A percentile compares a stretch with the other conserved stretches of the same genome.
phyloP scores from a whole-genome alignment of 2,888 invertebrate genomes.

The Nymphalis c-album region DNA sequence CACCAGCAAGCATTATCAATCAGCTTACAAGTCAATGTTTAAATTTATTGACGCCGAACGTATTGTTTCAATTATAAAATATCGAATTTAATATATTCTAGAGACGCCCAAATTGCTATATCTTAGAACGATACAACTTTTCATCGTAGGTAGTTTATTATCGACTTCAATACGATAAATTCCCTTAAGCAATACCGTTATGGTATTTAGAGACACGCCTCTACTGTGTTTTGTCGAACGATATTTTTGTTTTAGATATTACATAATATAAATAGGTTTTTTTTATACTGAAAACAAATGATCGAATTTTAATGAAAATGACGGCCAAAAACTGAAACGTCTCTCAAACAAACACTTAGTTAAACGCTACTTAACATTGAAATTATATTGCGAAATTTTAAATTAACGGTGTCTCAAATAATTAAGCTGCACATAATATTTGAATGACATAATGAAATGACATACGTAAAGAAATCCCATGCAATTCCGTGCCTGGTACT shows the following conservation, averaged over 20 bases:
- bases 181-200: slow-evolving; percentile 60
- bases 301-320: not conserved
- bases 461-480: too few species aligned
- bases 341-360: too few species aligned
- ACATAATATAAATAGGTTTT: slow-evolving; percentile 31
- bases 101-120: slow-evolving; percentile 70
- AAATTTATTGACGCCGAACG: slow-evolving; percentile 67
- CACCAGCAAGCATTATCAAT: slow-evolving; percentile 69
- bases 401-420: too few species aligned
- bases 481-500: too few species aligned
- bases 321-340: too few species aligned
- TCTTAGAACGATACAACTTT: slow-evolving; percentile 52
- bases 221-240: slow-evolving; percentile 61
- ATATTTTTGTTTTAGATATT: slow-evolving; percentile 62
- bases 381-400: too few species aligned
- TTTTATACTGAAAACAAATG: slow-evolving; percentile 10
- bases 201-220: slow-evolving; percentile 57
- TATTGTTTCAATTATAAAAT: slow-evolving; percentile 78
- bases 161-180: slow-evolving; percentile 39
- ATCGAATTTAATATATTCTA: slow-evolving; percentile 67
- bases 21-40: slow-evolving; percentile 56
- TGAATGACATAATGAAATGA: too few species aligned
- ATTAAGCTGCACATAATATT: too few species aligned
- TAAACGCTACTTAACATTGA: too few species aligned
- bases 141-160: slow-evolving; percentile 70